Evolutionary conservation across 2,888 invertebrate species (phyloP).

Genomic region (Octonoba sinensis): DNA sequence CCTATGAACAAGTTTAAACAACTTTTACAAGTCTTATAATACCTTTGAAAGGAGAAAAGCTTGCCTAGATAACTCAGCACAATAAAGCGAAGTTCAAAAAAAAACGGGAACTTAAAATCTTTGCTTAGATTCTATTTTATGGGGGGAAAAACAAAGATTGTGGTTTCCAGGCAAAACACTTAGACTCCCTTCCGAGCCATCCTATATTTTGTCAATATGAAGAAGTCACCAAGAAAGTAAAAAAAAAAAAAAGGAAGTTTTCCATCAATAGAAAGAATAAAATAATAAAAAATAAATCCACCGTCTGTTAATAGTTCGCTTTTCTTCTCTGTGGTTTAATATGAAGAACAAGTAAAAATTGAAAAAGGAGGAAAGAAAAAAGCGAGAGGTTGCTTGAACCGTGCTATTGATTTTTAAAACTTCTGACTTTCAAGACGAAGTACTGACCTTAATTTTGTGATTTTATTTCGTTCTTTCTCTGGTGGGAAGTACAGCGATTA

Average conservation of each 20-base stretch:
- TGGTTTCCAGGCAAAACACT: constrained; percentile 22
- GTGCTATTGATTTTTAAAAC: background rate
- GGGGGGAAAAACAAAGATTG: constrained; percentile 26
- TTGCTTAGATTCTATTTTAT: constrained; percentile 16
- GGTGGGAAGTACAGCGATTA: constrained; percentile 24
- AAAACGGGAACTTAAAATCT: constrained; percentile 12
- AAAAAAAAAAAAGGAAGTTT: constrained; percentile 21
- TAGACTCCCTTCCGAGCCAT: background rate
- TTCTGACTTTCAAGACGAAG: constrained; percentile 23
- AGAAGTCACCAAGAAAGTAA: background rate
- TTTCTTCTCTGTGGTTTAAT: constrained; percentile 31
- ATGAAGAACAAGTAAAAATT: constrained; percentile 19
- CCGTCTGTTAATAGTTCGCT: constrained; percentile 32
- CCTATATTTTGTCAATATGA: constrained; percentile 31
- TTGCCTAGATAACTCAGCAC: too few relatives aligned
- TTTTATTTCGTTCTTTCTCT: constrained; percentile 18
- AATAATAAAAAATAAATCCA: constrained; percentile 14
- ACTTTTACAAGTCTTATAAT: too few relatives aligned
- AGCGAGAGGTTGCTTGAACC: background rate
- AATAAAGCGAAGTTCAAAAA: too few relatives aligned
- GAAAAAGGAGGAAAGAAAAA: background rate
- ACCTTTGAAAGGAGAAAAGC: too few relatives aligned
- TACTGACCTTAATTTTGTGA: constrained; percentile 33
- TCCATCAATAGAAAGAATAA: background rate
- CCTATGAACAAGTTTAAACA: too few relatives aligned